Evolutionary conservation across 2,797 vertebrate genomes (phyloP).

Genomic region (Parauchenoglanis ngamensis): DNA sequence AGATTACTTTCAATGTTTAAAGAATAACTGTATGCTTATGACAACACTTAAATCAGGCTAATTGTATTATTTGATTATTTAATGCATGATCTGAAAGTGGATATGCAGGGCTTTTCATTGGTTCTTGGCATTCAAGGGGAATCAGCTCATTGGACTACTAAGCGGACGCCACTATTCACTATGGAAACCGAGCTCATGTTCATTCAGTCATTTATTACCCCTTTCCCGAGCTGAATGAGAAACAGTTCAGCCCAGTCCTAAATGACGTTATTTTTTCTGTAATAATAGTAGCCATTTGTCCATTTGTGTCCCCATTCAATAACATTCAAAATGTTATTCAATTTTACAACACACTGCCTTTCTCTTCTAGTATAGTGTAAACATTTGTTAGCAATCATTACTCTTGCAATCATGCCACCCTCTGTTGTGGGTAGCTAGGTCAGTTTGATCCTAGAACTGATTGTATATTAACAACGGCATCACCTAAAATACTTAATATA

Average conservation of each 20-base stretch:
- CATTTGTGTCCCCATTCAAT: background rate
- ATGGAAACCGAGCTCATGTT: slow-evolving; percentile 19
- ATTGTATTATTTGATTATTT: background rate
- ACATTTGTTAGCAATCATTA: background rate
- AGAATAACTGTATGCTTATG: background rate
- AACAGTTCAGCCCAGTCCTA: background rate
- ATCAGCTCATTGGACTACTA: background rate
- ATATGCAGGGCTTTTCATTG: background rate
- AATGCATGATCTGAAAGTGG: background rate
- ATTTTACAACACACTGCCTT: background rate
- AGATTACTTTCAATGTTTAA: background rate
- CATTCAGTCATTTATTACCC: background rate
- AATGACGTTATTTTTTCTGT: background rate
- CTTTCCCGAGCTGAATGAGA: background rate
- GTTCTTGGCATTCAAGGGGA: background rate
- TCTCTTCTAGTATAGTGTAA: background rate
- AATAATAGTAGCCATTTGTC: background rate
- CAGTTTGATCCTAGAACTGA: background rate
- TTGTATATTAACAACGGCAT: background rate
- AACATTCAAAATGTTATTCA: background rate
- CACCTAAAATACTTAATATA: background rate
- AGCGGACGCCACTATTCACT: background rate
- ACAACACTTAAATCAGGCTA: background rate
- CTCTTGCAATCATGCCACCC: background rate
- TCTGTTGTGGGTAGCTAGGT: background rate